Evolutionary conservation across 2,888 invertebrate genomes (phyloP), one percentile per base, ranked within the genome.

Genomic region (Carcina quercana): DNA sequence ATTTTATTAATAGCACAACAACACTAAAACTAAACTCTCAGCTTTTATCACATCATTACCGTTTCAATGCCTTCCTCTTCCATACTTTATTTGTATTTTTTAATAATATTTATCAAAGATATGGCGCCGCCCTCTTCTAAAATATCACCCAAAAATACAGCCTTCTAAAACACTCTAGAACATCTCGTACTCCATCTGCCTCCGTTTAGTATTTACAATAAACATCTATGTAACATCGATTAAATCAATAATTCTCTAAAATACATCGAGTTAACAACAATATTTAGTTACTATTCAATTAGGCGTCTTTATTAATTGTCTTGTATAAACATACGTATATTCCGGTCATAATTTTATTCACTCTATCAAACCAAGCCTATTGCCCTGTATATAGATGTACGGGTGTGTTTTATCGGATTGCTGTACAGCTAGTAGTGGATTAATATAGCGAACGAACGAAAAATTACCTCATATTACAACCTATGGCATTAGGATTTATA

Each of bases 81-180:
- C 24, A 45, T 51, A 45, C 46, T 53, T 57, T 46, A 35, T 42
- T 39, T 61, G 59, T 58, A 58, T 43, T 57, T n/a, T 57, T 53
- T 59, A 61, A 70, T 67, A 67, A 60, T 64, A 58, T 20, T 64
- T 71, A 70, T 70, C 67, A 74, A 74, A 75, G 78, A 80, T 80
- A 79, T 82, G 79, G 61, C 66, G 67, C 58, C 67, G 52, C 60
- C 65, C 66, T 35, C 48, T 57, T 66, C 69, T 67, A 76, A 78
- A 78, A 82, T 82, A 80, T 82, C 79, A 80, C 80, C 74, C 76
- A 80, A 82, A 80, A 82, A 82, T 83, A 82, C 82, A 82, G 78
- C 79, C 79, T 76, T 78, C 76, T 78, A 76, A 71, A 76, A 73
- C 76, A 68, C 61, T 65, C 75, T 67, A 69, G 45, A 71, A 71